These are phyloP conservation scores for Anseranas semipalmata DNA, from an alignment of 2,113 vertebrate species.

Conservation along the genomic window DNA sequence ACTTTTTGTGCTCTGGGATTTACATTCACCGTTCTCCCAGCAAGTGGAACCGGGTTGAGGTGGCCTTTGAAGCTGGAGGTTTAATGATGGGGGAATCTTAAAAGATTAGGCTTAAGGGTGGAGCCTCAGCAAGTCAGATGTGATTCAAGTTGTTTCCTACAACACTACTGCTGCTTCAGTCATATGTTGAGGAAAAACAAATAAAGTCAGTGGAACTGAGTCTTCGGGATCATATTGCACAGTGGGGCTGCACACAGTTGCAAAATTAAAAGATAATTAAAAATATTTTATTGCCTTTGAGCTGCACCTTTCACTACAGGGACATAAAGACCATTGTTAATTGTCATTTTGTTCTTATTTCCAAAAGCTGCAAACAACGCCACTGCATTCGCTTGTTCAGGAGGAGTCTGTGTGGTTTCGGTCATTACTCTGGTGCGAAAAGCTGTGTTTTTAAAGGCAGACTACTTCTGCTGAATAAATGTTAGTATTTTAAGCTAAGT, in stretches of 20 bases:
- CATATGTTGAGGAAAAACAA: not conserved
- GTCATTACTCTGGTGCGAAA: not conserved
- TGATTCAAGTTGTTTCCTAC: not conserved
- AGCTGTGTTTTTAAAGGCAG: not conserved
- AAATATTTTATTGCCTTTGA: not conserved
- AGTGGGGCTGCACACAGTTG: not conserved
- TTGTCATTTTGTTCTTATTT: not conserved
- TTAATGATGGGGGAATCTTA: not conserved
- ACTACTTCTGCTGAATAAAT: not conserved
- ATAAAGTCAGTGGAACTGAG: not conserved
- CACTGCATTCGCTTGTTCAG: not conserved
- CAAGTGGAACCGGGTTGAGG: not conserved
- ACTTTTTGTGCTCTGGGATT: not conserved
- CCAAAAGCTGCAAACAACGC: not conserved
- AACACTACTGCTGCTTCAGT: rapidly evolving
- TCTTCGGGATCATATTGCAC: not conserved
- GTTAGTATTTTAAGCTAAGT: not conserved
- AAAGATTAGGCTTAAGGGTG: not conserved
- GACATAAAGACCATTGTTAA: not conserved
- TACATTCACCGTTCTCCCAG: not conserved
- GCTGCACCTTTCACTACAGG: not conserved
- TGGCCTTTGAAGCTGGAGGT: not conserved
- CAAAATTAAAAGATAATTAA: not conserved
- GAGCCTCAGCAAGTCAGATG: not conserved
- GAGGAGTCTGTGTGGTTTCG: not conserved